Conservation (phyloP, 2,888 invertebrate species). For the Siphonodentalium dalli region DNA sequence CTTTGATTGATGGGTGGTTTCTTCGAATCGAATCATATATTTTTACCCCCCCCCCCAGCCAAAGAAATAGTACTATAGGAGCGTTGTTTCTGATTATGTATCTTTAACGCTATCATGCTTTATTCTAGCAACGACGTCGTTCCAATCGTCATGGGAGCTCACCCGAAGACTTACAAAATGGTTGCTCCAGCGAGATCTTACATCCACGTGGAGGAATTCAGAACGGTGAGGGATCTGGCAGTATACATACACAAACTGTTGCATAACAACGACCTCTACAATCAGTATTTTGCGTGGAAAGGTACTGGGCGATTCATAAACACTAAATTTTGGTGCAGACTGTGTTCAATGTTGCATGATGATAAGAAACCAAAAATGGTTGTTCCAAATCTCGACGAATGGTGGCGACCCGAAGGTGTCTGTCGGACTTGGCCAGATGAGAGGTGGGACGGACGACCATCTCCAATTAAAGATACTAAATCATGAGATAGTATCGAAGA, state of each 20-base stretch:
- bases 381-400: conserved; percentile 84
- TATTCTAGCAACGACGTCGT: conserved; percentile 76
- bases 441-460: too few species aligned
- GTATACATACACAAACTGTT: conserved; percentile 84
- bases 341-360: conserved; percentile 42
- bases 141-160: conserved; percentile 95
- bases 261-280: conserved; percentile 85
- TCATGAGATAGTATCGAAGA: too few species aligned
- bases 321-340: conserved; percentile 44
- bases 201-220: conserved; percentile 93
- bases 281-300: conserved; percentile 92
- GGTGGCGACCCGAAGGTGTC: conserved; percentile 92
- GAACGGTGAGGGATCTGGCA: conserved; percentile 83
- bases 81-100: too few species aligned
- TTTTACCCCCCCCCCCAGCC: too few species aligned
- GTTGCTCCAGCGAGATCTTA: conserved; percentile 89
- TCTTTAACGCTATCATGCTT: too few species aligned
- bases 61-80: too few species aligned
- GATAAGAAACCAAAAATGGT: conserved; percentile 29
- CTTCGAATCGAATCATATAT: too few species aligned
- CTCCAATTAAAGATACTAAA: too few species aligned
- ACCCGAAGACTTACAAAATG: conserved; percentile 86
- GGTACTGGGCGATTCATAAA: conserved; percentile 66
- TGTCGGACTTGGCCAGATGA: too few species aligned
- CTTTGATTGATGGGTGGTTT: too few species aligned